Evolutionary conservation across 1,140 invertebrate species (phyloP).

Genomic region (Aphelenchoides fujianensis): DNA sequence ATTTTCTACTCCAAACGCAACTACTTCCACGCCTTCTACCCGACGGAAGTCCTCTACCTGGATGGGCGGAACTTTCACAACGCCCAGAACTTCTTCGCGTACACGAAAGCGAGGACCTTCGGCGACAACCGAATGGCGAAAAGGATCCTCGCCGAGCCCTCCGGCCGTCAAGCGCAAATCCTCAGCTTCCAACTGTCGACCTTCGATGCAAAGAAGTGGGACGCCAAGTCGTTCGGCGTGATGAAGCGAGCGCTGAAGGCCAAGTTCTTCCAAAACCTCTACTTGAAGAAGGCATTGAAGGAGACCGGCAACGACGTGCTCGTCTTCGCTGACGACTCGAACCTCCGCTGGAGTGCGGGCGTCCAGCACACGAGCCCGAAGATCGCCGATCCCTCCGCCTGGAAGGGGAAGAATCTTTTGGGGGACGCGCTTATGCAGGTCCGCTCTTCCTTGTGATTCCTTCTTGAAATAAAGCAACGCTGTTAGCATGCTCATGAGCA

Average conservation of each 20-base stretch:
- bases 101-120: slow-evolving; percentile 13
- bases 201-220: not conserved
- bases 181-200: not conserved
- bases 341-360: slow-evolving; percentile 23
- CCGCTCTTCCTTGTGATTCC: slow-evolving; percentile 25
- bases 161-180: not conserved
- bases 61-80: not conserved
- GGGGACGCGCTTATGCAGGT: slow-evolving; percentile 60
- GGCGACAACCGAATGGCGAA: slow-evolving; percentile 1
- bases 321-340: slow-evolving; percentile 1
- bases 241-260: slow-evolving; percentile 2
- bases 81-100: slow-evolving; percentile 1
- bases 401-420: slow-evolving; percentile 62
- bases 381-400: slow-evolving; percentile 48
- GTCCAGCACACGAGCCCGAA: slow-evolving; percentile 44
- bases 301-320: slow-evolving; percentile 4
- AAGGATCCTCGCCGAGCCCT: not conserved
- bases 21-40: slow-evolving; percentile 7
- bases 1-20: slow-evolving; percentile 12
- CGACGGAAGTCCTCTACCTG: slow-evolving; percentile 3
- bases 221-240: slow-evolving; percentile 4
- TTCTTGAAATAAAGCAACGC: too few relatives aligned
- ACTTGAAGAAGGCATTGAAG: slow-evolving; percentile 2
- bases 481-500: too few relatives aligned
- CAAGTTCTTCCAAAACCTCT: not conserved